Conservation (phyloP, 2,113 vertebrate genomes). For the Dromiciops gliroides region DNA sequence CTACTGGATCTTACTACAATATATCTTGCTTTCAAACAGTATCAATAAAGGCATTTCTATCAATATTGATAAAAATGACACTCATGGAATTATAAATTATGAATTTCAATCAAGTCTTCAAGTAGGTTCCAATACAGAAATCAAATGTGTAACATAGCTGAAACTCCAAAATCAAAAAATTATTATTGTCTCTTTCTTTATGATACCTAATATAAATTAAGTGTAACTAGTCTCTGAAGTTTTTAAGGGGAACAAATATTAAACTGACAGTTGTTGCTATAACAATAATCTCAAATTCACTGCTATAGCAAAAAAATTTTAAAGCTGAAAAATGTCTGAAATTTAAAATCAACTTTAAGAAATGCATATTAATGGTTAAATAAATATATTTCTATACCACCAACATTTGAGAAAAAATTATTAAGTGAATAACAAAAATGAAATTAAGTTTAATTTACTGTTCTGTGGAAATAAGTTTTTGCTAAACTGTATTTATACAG, state of each 20-base stretch:
- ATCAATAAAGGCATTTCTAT: not conserved
- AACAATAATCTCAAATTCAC: conserved; percentile 28
- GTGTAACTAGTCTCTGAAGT: conserved; percentile 43
- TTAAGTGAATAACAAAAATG: no score
- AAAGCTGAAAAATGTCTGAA: not conserved
- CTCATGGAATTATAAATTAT: not conserved
- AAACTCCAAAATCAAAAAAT: not conserved
- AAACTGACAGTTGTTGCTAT: conserved; percentile 47
- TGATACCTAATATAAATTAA: conserved; percentile 4
- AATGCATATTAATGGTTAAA: not conserved
- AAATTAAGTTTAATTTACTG: no score
- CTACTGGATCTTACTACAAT: not conserved
- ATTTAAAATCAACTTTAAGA: conserved; percentile 8
- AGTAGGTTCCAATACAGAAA: not conserved
- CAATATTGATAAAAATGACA: not conserved
- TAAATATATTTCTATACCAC: conserved; percentile 3
- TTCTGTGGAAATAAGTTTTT: no score
- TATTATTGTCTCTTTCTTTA: not conserved
- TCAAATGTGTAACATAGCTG: not conserved
- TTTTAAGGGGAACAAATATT: conserved; percentile 44
- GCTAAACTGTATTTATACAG: no score
- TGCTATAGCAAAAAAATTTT: conserved; percentile 23
- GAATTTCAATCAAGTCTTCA: not conserved
- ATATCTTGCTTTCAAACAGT: not conserved
- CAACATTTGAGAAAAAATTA: conserved; percentile 38